Base-by-base conservation (phyloP, 2,797 vertebrate species). In the Lagocephalus sceleratus region DNA sequence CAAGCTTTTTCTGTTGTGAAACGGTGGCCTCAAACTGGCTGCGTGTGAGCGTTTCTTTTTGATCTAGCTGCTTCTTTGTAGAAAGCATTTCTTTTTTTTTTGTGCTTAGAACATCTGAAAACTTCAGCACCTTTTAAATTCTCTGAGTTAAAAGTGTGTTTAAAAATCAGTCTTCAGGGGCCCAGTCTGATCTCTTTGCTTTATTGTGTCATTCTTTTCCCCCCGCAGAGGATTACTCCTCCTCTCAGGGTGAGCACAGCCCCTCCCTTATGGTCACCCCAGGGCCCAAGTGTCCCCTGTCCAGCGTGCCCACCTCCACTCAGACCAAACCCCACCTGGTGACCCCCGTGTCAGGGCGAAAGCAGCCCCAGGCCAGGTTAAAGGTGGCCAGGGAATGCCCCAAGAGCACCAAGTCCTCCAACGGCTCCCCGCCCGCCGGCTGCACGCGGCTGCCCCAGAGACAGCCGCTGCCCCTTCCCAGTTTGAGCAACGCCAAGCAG, bases 161-260 rank as follows among this genome's bases (percentile, higher is more conserved):
- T 25, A 25, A 25, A 5, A 5, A 25, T 51, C 41, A 12, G 6
- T 1, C 12, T 44, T 29, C 21, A 51, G 16, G 15, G 35, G 9
- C 17, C 17, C 44, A 9, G 21, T 39, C 6, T 6, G 15, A 39
- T 45, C 0, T 8, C 32, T 29, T 44, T 32, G 47, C 32, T 22
- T 16, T 54, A 11, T 4, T 29, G 20, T 57, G 7, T 53, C 39
- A 16, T 20, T 57, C 9, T 5, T 64, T 72, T 45, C 6, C 39
- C 51, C 53, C 61, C 76, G 41, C 83, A 92, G 90, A 92, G 81
- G 73, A 77, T 58, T 92, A 86, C 89, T 90, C 94, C 85, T 94
- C 94, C 85, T 91, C 93, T 79, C 89, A 94, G 83, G 92, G 92
- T 73, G 94, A 96, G 72, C 93, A 94, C 91, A 95, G 89, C 89